These are phyloP conservation scores for Megaceryle alcyon DNA, from an alignment of 2,797 vertebrate genomes.

Conservation along the genomic window DNA sequence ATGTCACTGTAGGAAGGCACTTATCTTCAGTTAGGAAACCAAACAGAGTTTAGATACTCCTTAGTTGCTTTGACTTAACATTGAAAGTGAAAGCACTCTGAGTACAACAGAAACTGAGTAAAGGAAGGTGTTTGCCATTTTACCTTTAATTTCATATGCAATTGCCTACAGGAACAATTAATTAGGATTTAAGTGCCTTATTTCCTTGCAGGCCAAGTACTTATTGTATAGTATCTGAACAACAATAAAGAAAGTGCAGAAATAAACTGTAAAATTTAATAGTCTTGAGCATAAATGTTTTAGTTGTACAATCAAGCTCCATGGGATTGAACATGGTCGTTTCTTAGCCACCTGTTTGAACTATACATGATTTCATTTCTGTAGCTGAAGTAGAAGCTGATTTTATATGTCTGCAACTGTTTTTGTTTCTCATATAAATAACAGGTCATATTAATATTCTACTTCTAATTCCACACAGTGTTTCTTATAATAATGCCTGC, in stretches of 20 bases:
- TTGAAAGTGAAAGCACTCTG: not conserved
- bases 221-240: not conserved
- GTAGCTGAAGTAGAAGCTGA: not conserved
- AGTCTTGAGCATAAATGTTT: not conserved
- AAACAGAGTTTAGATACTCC: not conserved
- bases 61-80: not conserved
- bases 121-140: not conserved
- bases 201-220: not conserved
- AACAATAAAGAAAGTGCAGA: not conserved
- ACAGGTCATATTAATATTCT: not conserved
- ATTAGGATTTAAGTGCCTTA: not conserved
- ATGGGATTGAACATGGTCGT: not conserved
- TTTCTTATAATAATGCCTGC: not conserved
- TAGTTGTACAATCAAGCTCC: not conserved
- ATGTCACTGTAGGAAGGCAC: not conserved
- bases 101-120: not conserved
- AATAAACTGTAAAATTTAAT: not conserved
- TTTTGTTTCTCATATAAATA: not conserved
- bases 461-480: not conserved
- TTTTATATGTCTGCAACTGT: not conserved
- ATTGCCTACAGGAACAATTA: slow-evolving; percentile 12
- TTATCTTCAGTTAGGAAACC: not conserved
- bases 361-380: not conserved
- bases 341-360: not conserved
- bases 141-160: not conserved